These are phyloP conservation scores for Microplitis deprimator DNA, from an alignment of 2,888 invertebrate species.

Conservation along the genomic window DNA sequence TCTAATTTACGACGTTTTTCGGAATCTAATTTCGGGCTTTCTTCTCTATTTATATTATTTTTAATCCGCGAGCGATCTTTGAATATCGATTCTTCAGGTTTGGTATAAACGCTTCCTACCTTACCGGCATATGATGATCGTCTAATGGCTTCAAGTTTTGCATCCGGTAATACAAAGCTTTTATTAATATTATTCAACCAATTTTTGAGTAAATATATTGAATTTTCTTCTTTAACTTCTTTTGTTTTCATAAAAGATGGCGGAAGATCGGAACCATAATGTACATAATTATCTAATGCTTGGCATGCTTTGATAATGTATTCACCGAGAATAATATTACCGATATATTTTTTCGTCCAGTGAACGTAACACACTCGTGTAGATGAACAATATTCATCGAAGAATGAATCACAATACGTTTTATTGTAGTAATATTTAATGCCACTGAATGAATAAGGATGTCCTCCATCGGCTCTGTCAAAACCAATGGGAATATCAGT, in stretches of 20 bases:
- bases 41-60: neutral
- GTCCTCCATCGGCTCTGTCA: neutral
- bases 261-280: neutral
- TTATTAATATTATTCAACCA: neutral
- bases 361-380: conserved; percentile 22
- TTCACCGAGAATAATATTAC: neutral
- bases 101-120: neutral
- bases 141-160: neutral
- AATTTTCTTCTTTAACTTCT: neutral
- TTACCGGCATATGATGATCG: neutral
- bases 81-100: neutral
- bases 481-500: neutral
- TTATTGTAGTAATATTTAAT: neutral
- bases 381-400: neutral
- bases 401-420: neutral
- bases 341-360: neutral
- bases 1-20: neutral
- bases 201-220: neutral
- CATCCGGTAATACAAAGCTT: neutral
- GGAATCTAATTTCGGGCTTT: neutral
- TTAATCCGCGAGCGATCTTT: neutral
- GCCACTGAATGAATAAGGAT: neutral
- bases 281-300: neutral
- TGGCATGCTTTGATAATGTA: neutral
- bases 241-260: neutral